Percentiles rank a stretch among this genome's conserved stretches.
phyloP scores from a whole-genome alignment of 2,888 invertebrate species.

The Altica lythri region DNA sequence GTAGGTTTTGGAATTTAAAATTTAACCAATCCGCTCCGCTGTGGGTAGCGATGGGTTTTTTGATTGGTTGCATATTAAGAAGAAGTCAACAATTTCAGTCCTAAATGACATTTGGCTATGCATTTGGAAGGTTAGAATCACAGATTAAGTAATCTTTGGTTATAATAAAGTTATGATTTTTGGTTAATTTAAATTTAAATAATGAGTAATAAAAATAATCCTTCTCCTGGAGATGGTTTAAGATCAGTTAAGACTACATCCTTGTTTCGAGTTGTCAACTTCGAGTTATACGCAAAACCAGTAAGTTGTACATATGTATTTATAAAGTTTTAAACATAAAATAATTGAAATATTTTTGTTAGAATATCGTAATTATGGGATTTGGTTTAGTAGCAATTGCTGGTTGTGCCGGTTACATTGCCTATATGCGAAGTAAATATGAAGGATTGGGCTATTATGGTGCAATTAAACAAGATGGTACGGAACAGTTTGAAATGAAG shows the following conservation, averaged over 20 bases:
- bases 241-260: constrained; percentile 74
- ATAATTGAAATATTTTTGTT: constrained; percentile 59
- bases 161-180: too few species aligned
- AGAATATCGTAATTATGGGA: constrained; percentile 87
- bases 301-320: constrained; percentile 62
- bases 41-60: too few species aligned
- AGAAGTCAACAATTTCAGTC: too few species aligned
- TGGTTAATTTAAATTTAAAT: too few species aligned
- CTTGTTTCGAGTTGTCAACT: constrained; percentile 82
- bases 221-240: constrained; percentile 74
- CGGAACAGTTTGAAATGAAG: constrained; percentile 73
- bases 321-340: constrained; percentile 13
- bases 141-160: too few species aligned
- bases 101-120: too few species aligned
- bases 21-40: too few species aligned
- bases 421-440: constrained; percentile 83
- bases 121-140: too few species aligned
- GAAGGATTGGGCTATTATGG: constrained; percentile 80
- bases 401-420: constrained; percentile 77
- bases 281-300: constrained; percentile 87
- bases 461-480: constrained; percentile 78
- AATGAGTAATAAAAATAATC: constrained; percentile 37
- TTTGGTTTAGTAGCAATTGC: constrained; percentile 77
- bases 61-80: too few species aligned
- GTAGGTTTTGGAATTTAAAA: too few species aligned